Evolutionary conservation across 1,140 invertebrate species (phyloP), one percentile per base, ranked within the genome.

Genomic region (Drosophila serrata): DNA sequence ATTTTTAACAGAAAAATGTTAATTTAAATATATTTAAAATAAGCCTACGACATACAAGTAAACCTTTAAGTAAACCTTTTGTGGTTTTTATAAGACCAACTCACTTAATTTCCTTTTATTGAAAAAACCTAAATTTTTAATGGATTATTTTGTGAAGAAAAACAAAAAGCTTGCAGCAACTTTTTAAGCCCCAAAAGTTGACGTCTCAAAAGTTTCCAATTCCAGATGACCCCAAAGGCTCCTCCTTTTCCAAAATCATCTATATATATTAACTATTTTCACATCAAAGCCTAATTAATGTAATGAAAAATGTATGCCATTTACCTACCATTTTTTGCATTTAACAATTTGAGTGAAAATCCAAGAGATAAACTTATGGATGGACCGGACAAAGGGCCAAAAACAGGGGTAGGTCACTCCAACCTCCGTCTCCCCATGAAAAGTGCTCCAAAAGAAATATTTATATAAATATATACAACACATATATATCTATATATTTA

Each of bases 261-360:
- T n/a, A n/a, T 6, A 24, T 57, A 46, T 67, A 45, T 51, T 59
- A 61, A 61, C 60, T 65, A 73, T 51, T 73, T 64, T 60, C 22
- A 65, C 69, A 60, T 87, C 79, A 79, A 82, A 87, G 79, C 40
- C 51, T 86, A 86, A 86, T 86, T 82, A 87, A 79, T 48, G 55
- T 79, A 81, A 86, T 86, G 82, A 86, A 86, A 75, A 58, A 81
- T 72, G 70, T 79, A 79, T 79, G 74, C 53, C 81, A 81, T 86
- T 81, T 68, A 27, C 13, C 19, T 13, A 29, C 22, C 22, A 12
- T 49, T 46, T 67, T 39, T 42, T 31, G 9, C 56, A 55, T 78
- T 75, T 51, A 60, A 33, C 46, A 58, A 43, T 65, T 63, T 57
- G 27, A 75, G 42, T 39, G 49, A 56, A 56, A 81, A 56, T 39